Base-by-base conservation (phyloP, 2,797 vertebrate species). In the Buceros bicornis region DNA sequence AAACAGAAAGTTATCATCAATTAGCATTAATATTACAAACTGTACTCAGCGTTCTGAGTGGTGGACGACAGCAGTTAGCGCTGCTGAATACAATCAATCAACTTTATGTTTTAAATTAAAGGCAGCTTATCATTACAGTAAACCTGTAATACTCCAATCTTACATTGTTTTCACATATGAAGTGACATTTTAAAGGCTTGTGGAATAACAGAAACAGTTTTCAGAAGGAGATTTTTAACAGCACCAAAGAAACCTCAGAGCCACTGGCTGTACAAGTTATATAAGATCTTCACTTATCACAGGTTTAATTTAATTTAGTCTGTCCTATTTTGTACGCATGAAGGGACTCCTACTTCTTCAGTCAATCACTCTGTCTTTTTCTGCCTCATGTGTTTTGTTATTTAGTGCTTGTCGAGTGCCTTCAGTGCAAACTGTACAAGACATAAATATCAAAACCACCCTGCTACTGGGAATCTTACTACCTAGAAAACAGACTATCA, bases 331-430 rank as follows among this genome's bases (percentile, higher is more conserved):
- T 80, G 86, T 85, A 90, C 67, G 86, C 83, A 94, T 21, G 70
- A 82, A 90, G 56, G 60, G 74, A 90, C 86, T 96, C 86, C 90
- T 88, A 82, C 89, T 87, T 87, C 93, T 96, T 73, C 79, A 97
- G 93, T 95, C 94, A 94, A 95, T 94, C 95, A 82, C 88, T 80
- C 88, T 53, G 86, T 93, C 92, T 95, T 96, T 95, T 95, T 70
- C 57, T 82, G 92, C 85, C 89, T 87, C 5, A 1, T 86, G 11
- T 47, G 79, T 94, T 56, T 78, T 88, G 33, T 89, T 95, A 90
- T 81, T 94, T 90, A 90, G 31, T 73, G 37, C 90, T 90, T 94
- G 89, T 95, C 47, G 33, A 90, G 84, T 51, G 58, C 47, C 43
- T 86, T 91, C 87, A 90, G 51, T 78, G 93, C 57, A 93, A 94